Evolutionary conservation across 2,888 invertebrate genomes (phyloP), one percentile per base, ranked within the genome.

Genomic region (Hermodice carunculata): DNA sequence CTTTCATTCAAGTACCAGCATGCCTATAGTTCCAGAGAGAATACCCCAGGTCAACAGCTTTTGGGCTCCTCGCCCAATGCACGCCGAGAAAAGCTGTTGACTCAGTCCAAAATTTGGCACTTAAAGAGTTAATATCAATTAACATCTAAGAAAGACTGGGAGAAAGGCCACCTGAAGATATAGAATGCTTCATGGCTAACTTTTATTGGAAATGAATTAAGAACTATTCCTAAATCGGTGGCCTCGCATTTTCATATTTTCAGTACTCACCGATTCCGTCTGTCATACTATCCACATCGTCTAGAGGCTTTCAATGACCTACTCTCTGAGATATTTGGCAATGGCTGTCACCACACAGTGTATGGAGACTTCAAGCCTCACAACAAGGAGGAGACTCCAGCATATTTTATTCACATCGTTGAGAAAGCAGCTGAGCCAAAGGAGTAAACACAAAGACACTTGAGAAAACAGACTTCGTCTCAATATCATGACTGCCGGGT

Each of bases 231-330:
- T 19, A 46, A 46, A 19, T 19, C 46, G 29, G 28, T 26, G 8
- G 19, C 11, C 46, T 24, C 24, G 11, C 52, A 11, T 24, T n/a
- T 11, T 28, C 44, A 46, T 37, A 19, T 58, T 74, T 70, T 32
- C 59, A 72, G 68, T 37, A 42, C 34, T 24, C 72, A 71, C 31
- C 92, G 94, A 78, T 95, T 95, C 86, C 91, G 95, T 1, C 87
- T 95, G 32, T 94, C 94, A 32, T 95, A 95, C 87, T 94, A 94
- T 87, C 95, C 95, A 0, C 94, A 95, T 85, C 90, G 90, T 69
- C 85, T 95, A 76, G 88, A 90, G 48, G 88, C 89, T 28, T 95
- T 95, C 87, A 91, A 89, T 0, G 80, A 87, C 31, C 92, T 94
- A 88, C 84, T 95, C 65, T 87, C 89, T 70, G 91, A 91, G 53